Base-by-base conservation (phyloP, 2,888 invertebrate genomes). In the Malthinus seriepunctatus region DNA sequence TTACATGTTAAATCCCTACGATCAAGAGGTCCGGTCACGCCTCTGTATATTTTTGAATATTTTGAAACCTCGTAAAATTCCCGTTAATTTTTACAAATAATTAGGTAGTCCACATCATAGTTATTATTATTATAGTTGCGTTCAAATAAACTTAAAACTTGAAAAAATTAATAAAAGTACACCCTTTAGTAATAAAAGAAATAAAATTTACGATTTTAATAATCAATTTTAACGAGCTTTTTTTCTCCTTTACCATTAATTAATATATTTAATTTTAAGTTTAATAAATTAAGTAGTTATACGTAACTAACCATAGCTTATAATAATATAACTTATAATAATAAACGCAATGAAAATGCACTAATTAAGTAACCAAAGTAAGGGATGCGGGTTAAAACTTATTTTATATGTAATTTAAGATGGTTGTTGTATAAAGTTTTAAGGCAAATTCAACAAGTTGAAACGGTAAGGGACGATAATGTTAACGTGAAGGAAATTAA, bases 301-400 rank as follows among this genome's bases (percentile, higher is more conserved):
- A 54, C 54, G 56, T 53, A 61, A 51, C 56, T 50, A 53, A 61
- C 60, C 56, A 53, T 61, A 38, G 46, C 47, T 53, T 56, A 53
- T 39, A 56, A 51, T 56, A 61, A 53, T 61, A 53, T 61, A 38
- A 39, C 42, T 53, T 56, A 53, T 39, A 56, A 51, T 56, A 61
- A 53, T 61, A 61, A 61, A 53, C 49, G 49, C 52, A 56, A 51
- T 50, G 56, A 61, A 61, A 61, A 61, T 61, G 63, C 63, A 63
- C 65, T 68, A 68, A 68, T 68, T 68, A 68, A 68, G 64, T 65
- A 64, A 65, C 63, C 63, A 56, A 63, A 62, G 62, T 60, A 60
- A 65, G 64, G 56, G 66, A 68, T 68, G 68, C 68, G 68, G 68
- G 68, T 53, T 53, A 55, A 45, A 51, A 54, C 31, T 44, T 34